Percentiles rank a stretch among this genome's conserved stretches.
These are phyloP conservation scores for Oreamnos americanus DNA, from an alignment of 2,113 vertebrate genomes.

Conservation along the genomic window DNA sequence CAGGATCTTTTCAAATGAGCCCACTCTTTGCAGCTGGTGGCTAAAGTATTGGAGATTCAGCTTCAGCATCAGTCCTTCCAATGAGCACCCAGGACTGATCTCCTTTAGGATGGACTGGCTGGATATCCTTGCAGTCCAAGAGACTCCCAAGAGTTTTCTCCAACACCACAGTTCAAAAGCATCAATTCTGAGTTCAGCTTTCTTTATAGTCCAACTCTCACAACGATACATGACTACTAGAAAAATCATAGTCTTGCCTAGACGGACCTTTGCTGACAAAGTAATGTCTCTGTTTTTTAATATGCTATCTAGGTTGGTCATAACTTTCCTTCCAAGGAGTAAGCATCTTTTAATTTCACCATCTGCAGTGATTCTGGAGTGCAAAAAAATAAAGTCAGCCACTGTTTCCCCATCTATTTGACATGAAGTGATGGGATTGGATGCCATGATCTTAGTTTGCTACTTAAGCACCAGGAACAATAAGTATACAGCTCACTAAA, in stretches of 20 bases:
- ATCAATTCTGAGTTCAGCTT: background rate
- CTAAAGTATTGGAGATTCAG: background rate
- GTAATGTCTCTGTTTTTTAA: background rate
- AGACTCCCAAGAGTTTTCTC: background rate
- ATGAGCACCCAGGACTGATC: background rate
- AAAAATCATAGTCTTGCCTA: background rate
- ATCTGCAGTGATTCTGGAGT: background rate
- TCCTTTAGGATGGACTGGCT: background rate
- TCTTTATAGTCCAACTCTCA: background rate
- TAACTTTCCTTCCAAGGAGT: background rate
- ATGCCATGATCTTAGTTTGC: background rate
- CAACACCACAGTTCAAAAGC: background rate
- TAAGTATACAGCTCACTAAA: background rate
- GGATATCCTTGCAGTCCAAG: background rate
- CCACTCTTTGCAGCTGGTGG: background rate
- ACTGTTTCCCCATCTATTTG: background rate
- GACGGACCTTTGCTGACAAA: background rate
- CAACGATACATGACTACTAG: background rate
- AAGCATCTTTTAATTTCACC: background rate
- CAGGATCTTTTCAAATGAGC: background rate
- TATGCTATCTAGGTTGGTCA: background rate
- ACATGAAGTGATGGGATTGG: background rate
- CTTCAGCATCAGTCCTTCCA: background rate
- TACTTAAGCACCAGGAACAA: background rate
- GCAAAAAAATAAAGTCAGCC: background rate